A percentile compares a stretch with the other conserved stretches of the same genome.
phyloP scores from a whole-genome alignment of 2,888 invertebrate species.

The Thymelicus acteon region DNA sequence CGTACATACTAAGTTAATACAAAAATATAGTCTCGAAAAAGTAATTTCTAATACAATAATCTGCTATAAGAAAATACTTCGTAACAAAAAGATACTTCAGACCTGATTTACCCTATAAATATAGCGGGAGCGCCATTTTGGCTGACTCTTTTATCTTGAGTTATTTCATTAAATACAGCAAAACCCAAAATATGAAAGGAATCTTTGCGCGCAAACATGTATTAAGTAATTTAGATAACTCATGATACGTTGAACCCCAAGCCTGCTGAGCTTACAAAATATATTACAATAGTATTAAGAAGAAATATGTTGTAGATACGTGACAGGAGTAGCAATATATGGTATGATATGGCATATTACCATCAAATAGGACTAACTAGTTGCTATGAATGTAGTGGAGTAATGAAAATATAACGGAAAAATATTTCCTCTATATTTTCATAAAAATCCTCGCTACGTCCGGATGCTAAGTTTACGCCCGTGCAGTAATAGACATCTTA shows the following conservation, averaged over 20 bases:
- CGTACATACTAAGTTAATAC: neutral
- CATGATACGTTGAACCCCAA: constrained; percentile 49
- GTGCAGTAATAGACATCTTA: too few relatives aligned
- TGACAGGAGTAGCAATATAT: constrained; percentile 52
- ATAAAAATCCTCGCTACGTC: too few relatives aligned
- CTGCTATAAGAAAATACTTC: constrained; percentile 18
- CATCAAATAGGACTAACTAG: neutral
- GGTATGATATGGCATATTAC: constrained; percentile 24
- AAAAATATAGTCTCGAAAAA: neutral
- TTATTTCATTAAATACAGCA: constrained; percentile 37
- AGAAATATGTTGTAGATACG: constrained; percentile 64
- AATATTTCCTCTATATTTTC: neutral
- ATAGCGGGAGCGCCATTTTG: constrained; percentile 16
- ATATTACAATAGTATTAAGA: constrained; percentile 56
- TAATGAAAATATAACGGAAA: neutral
- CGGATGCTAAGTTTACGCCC: too few relatives aligned
- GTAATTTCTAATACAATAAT: neutral
- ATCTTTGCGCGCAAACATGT: constrained; percentile 33
- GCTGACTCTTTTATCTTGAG: constrained; percentile 33
- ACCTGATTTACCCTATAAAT: constrained; percentile 14
- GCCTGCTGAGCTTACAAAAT: constrained; percentile 50
- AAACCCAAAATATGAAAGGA: constrained; percentile 35
- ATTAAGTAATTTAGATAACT: constrained; percentile 54
- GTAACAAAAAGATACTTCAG: constrained; percentile 19
- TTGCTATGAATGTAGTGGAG: neutral